Percentiles rank a stretch among this genome's conserved stretches.
Conservation (phyloP, 2,113 vertebrate species). For the Tenrec ecaudatus region DNA sequence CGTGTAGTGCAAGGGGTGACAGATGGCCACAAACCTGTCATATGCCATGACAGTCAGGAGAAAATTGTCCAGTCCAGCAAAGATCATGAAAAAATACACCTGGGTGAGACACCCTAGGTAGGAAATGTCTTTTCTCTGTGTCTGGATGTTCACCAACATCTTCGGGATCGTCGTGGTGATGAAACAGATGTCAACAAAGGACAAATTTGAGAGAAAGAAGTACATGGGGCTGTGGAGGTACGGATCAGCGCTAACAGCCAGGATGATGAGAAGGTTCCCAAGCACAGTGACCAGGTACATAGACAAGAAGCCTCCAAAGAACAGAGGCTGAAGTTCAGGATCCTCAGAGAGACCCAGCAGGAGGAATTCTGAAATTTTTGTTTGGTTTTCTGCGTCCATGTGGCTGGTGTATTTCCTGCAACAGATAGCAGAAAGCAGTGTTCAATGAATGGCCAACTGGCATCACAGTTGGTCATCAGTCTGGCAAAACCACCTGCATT, state of each 20-base stretch:
- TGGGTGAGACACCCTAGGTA: background rate
- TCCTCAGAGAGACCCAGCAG: constrained; percentile 50
- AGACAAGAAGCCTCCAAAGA: background rate
- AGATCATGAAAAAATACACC: too few species aligned
- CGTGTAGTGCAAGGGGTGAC: background rate
- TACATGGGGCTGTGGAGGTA: constrained; percentile 11
- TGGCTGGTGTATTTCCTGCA: background rate
- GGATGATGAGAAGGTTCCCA: too few species aligned
- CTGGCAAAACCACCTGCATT: too few species aligned
- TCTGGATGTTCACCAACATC: constrained; percentile 39
- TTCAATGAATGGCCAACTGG: too few species aligned
- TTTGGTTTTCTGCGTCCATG: constrained; percentile 34
- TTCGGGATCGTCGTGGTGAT: background rate
- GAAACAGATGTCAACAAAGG: background rate
- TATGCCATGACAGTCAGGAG: background rate
- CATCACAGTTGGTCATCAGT: too few species aligned
- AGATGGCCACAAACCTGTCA: background rate
- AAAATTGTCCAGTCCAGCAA: too few species aligned
- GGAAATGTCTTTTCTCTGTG: constrained; percentile 8
- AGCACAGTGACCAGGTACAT: too few species aligned
- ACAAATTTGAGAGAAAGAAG: constrained; percentile 32
- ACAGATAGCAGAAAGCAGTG: too few species aligned
- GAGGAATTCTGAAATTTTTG: background rate
- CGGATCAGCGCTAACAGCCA: too few species aligned
- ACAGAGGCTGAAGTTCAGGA: constrained; percentile 1